Conservation (phyloP, 30 jellyfish, hydroid and myxozoan species). For the Aurelia sp. region DNA sequence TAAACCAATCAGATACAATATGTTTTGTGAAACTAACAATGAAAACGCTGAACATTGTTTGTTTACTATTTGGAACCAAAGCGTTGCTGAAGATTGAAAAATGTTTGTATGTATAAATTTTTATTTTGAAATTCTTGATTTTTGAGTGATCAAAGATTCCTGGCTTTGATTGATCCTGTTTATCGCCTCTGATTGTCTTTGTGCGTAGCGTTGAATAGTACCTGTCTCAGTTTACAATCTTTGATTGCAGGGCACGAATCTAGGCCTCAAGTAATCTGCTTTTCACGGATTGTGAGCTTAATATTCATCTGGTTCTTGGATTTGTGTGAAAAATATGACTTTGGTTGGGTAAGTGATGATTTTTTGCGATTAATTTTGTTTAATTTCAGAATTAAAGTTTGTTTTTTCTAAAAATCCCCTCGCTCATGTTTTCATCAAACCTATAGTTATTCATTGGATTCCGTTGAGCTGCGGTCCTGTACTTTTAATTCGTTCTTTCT, state of each 20-base stretch:
- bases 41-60: too few species aligned
- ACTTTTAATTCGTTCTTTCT: too few species aligned
- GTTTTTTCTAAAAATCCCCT: too few species aligned
- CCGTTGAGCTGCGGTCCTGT: too few species aligned
- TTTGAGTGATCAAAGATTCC: neutral
- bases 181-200: conserved; percentile 16
- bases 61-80: too few species aligned
- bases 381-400: too few species aligned
- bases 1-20: conserved; percentile 4
- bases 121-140: neutral
- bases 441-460: neutral
- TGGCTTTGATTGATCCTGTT: conserved; percentile 1
- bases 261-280: neutral
- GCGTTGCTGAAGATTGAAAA: too few species aligned
- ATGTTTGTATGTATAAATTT: neutral
- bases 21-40: neutral
- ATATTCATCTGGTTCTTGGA: neutral
- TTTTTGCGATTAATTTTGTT: neutral
- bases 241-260: neutral
- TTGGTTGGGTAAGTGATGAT: neutral
- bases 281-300: neutral
- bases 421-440: neutral
- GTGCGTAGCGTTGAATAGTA: conserved; percentile 20
- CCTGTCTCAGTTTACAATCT: conserved; percentile 22
- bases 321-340: neutral